phyloP scores from a whole-genome alignment of 2,888 invertebrate genomes.

The Xylocampa areola region DNA sequence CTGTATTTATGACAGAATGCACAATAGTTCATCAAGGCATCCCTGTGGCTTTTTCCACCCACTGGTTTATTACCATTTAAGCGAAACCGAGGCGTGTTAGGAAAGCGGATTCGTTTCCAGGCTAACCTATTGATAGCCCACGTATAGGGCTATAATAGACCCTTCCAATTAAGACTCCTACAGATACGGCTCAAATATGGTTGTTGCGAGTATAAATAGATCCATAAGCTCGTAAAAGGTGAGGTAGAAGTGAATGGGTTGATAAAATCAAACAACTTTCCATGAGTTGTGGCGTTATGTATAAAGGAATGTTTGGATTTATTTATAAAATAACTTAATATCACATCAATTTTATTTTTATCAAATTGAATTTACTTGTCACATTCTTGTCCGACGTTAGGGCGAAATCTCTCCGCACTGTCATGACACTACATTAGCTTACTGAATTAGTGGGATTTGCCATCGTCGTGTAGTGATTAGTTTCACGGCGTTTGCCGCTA shows the following conservation, averaged over 20 bases:
- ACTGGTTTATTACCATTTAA: conserved; percentile 12
- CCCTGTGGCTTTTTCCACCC: conserved; percentile 12
- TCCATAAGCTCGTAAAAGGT: conserved; percentile 1
- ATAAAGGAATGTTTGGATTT: too few relatives aligned
- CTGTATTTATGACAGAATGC: not conserved
- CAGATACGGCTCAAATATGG: conserved; percentile 26
- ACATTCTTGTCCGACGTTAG: too few relatives aligned
- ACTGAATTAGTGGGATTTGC: too few relatives aligned
- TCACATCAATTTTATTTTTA: too few relatives aligned
- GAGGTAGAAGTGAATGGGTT: conserved; percentile 10
- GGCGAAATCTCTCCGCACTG: too few relatives aligned
- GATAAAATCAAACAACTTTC: conserved; percentile 23
- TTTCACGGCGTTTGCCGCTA: too few relatives aligned
- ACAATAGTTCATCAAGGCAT: conserved; percentile 37
- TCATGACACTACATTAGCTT: too few relatives aligned
- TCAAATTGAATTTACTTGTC: too few relatives aligned
- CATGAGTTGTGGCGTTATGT: too few relatives aligned
- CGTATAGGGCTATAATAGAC: conserved; percentile 11
- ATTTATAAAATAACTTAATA: too few relatives aligned
- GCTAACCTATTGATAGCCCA: conserved; percentile 23
- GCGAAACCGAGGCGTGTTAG: not conserved
- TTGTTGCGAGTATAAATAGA: conserved; percentile 14
- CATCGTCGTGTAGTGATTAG: too few relatives aligned
- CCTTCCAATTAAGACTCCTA: conserved; percentile 35
- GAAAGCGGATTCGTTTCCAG: conserved; percentile 29